Conservation (phyloP, 1,140 invertebrate genomes). For the Drosophila nigrodunni region DNA sequence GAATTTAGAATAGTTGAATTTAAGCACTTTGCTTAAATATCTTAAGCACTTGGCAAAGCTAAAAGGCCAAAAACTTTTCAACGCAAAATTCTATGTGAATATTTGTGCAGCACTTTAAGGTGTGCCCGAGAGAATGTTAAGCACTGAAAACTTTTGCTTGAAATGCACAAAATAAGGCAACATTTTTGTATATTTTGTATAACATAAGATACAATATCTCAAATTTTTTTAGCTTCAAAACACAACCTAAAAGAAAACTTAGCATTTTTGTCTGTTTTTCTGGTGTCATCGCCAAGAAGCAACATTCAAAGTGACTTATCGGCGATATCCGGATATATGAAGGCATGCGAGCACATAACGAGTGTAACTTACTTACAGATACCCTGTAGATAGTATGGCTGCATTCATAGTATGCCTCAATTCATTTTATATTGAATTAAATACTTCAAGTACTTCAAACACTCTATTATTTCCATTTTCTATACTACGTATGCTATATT, state of each 20-base stretch:
- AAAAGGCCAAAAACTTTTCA: conserved; percentile 15
- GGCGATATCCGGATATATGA: conserved; percentile 23
- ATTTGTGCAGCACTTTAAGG: conserved; percentile 64
- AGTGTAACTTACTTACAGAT: background rate
- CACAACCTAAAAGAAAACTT: conserved; percentile 3
- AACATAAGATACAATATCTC: background rate
- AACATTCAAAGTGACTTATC: conserved; percentile 30
- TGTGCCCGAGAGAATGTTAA: background rate
- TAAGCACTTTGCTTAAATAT: conserved; percentile 44
- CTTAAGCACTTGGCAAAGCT: conserved; percentile 21
- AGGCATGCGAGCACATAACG: too few species aligned
- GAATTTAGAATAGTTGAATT: conserved; percentile 41
- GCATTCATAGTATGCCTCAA: too few species aligned
- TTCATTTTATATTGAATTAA: background rate
- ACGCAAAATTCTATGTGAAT: conserved; percentile 23
- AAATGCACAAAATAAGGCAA: conserved; percentile 10
- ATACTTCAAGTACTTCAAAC: background rate
- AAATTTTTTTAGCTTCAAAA: conserved; percentile 1
- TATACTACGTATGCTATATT: too few species aligned
- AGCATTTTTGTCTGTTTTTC: background rate
- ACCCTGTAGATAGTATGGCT: background rate
- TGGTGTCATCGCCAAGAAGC: conserved; percentile 13
- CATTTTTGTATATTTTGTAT: background rate
- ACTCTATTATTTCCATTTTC: too few species aligned
- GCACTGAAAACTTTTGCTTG: conserved; percentile 6